phyloP scores from a whole-genome alignment of 2,797 vertebrate genomes.

The Eleutherodactylus coqui region DNA sequence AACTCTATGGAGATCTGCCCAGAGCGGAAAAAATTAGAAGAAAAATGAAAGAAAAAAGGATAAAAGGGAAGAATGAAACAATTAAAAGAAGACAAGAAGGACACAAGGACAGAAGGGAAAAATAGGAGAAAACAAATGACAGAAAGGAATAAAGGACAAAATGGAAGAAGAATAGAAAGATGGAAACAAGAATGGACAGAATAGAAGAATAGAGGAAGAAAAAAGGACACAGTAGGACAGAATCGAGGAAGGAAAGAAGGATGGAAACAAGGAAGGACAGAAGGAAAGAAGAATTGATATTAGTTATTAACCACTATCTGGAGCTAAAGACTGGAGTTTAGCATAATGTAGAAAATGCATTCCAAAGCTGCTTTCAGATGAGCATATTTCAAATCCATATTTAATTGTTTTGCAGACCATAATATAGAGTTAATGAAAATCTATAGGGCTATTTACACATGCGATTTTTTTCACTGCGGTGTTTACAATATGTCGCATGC shows the following conservation, averaged over 20 bases:
- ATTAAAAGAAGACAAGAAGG: neutral
- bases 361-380: too few species aligned
- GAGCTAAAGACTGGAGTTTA: too few species aligned
- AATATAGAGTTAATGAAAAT: too few species aligned
- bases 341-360: too few species aligned
- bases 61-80: neutral
- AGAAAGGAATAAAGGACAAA: neutral
- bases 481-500: too few species aligned
- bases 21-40: neutral
- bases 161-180: neutral
- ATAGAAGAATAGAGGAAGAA: neutral
- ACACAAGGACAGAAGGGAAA: neutral
- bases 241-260: neutral
- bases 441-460: too few species aligned
- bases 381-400: too few species aligned
- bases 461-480: too few species aligned
- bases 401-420: too few species aligned
- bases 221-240: neutral
- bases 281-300: neutral
- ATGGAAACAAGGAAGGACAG: neutral
- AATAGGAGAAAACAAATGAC: neutral
- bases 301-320: too few species aligned
- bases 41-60: neutral
- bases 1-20: conserved; percentile 10
- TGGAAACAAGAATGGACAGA: neutral